These are phyloP conservation scores for Tor tambroides DNA, from an alignment of 2,113 vertebrate species.

Conservation along the genomic window DNA sequence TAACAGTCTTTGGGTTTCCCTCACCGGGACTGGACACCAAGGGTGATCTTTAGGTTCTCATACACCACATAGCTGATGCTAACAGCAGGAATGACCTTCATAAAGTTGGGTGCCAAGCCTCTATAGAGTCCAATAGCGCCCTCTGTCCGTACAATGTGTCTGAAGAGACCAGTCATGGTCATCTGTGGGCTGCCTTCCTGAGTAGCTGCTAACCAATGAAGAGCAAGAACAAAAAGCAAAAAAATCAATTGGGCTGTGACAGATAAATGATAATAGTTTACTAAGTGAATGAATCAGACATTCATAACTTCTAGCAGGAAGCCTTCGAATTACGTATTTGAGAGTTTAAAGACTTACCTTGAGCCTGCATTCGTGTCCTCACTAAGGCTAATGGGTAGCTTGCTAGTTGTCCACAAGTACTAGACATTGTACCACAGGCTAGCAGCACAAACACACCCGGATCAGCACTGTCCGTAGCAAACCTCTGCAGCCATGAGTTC, in stretches of 20 bases:
- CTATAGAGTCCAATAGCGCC: slow-evolving; percentile 89
- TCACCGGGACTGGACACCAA: slow-evolving; percentile 92
- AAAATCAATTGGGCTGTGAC: background rate
- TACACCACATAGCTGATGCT: slow-evolving; percentile 99
- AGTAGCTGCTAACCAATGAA: slow-evolving; percentile 74
- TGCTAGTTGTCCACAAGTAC: slow-evolving; percentile 93
- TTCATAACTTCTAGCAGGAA: background rate
- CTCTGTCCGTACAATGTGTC: slow-evolving; percentile 89
- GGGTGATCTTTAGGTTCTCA: slow-evolving; percentile 88
- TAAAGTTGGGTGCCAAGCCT: slow-evolving; percentile 96
- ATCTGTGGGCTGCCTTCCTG: slow-evolving; percentile 84
- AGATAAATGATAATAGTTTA: background rate
- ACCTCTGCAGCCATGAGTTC: slow-evolving; percentile 90
- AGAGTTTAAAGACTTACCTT: slow-evolving; percentile 79
- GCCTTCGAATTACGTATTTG: background rate
- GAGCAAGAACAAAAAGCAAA: background rate
- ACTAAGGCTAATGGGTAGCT: slow-evolving; percentile 95
- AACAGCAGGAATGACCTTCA: slow-evolving; percentile 98
- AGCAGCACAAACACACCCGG: slow-evolving; percentile 93
- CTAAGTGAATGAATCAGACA: background rate
- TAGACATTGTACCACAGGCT: slow-evolving; percentile 93
- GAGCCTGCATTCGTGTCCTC: slow-evolving; percentile 96
- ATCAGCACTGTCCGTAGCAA: slow-evolving; percentile 87
- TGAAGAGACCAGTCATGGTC: slow-evolving; percentile 91
- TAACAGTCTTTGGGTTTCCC: slow-evolving; percentile 16